Evolutionary conservation across 2,113 vertebrate species (phyloP).

Genomic region (Equus przewalskii): DNA sequence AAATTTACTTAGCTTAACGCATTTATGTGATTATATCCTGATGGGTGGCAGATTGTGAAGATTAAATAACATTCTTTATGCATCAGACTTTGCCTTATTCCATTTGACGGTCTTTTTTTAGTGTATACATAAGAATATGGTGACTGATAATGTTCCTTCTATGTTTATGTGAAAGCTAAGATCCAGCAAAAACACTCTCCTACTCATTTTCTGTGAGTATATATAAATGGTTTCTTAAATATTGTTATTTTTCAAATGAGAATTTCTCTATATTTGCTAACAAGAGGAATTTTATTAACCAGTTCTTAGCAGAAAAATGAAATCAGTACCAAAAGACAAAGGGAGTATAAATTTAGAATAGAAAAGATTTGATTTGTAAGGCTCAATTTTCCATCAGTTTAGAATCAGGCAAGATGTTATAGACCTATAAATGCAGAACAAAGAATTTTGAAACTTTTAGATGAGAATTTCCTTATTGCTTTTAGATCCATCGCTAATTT

Average conservation of each 20-base stretch:
- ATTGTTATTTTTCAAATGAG: constrained; percentile 35
- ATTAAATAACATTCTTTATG: constrained; percentile 80
- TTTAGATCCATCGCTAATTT: not conserved
- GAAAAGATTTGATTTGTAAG: not conserved
- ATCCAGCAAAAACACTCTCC: constrained; percentile 28
- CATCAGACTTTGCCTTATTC: constrained; percentile 74
- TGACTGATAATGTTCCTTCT: constrained; percentile 30
- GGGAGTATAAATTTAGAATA: not conserved
- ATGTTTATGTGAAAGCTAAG: constrained; percentile 38
- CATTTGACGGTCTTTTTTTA: constrained; percentile 73
- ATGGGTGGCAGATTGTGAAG: constrained; percentile 72
- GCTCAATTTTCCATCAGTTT: not conserved
- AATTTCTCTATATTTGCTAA: constrained; percentile 27
- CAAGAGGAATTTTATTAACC: not conserved
- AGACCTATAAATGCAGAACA: constrained; percentile 32
- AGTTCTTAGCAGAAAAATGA: constrained; percentile 16
- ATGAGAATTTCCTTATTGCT: not conserved
- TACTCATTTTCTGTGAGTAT: not conserved
- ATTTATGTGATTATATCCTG: constrained; percentile 69
- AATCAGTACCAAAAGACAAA: not conserved
- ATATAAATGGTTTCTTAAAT: not conserved
- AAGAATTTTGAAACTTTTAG: not conserved
- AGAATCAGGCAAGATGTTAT: not conserved
- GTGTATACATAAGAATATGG: constrained; percentile 25
- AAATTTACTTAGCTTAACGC: constrained; percentile 80